These are phyloP conservation scores for Drosophila orena DNA, from an alignment of 1,140 invertebrate species.

Conservation along the genomic window DNA sequence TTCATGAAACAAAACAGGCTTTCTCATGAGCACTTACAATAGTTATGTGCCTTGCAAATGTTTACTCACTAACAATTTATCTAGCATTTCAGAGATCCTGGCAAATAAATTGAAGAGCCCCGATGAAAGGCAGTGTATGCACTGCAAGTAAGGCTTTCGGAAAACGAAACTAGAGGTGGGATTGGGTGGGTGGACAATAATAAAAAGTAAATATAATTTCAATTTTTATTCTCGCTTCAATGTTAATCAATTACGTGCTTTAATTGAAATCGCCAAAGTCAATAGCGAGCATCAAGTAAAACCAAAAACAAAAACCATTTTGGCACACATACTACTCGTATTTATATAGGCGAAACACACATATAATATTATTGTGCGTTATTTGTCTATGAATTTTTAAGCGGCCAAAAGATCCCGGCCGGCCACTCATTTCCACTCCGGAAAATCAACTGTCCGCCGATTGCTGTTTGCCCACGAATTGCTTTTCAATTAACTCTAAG, in stretches of 20 bases:
- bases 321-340: neutral
- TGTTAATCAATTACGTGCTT: slow-evolving; percentile 81
- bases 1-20: too few species aligned
- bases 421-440: slow-evolving; percentile 15
- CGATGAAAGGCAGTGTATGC: slow-evolving; percentile 1
- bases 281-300: slow-evolving; percentile 51
- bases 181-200: slow-evolving; percentile 39
- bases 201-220: slow-evolving; percentile 78
- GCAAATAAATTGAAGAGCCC: neutral
- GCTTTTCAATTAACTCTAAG: slow-evolving; percentile 79
- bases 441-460: slow-evolving; percentile 6
- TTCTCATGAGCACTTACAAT: neutral
- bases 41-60: neutral
- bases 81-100: neutral
- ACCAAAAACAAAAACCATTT: slow-evolving; percentile 38
- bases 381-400: slow-evolving; percentile 75
- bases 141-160: neutral
- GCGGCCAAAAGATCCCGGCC: slow-evolving; percentile 36
- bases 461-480: slow-evolving; percentile 72
- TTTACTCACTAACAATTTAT: too few species aligned
- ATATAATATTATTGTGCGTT: slow-evolving; percentile 29
- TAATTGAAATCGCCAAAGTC: slow-evolving; percentile 80
- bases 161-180: neutral
- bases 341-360: slow-evolving; percentile 1
- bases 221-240: slow-evolving; percentile 62